Evolutionary conservation across 2,888 invertebrate species (phyloP).

Genomic region (Hyppa rectilinea): DNA sequence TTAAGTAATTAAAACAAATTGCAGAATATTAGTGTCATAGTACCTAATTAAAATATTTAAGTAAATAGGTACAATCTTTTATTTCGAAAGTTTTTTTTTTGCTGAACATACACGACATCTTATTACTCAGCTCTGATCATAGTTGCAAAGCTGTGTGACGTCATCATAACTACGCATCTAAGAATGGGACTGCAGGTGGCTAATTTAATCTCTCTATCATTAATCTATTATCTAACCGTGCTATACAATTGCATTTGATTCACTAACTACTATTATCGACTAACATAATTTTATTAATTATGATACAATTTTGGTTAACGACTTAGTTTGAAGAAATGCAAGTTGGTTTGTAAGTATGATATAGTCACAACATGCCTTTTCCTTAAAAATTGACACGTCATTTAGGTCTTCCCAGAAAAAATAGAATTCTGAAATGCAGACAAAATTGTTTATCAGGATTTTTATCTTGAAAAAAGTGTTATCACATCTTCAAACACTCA

Average conservation of each 20-base stretch:
- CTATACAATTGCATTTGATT: conserved; percentile 19
- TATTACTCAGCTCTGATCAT: not conserved
- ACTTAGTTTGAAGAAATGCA: conserved; percentile 43
- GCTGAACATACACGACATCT: not conserved
- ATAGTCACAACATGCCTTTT: not conserved
- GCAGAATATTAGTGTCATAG: not conserved
- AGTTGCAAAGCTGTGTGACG: conserved; percentile 30
- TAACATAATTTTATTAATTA: not conserved
- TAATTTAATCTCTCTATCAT: too few relatives aligned
- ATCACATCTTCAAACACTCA: conserved; percentile 22
- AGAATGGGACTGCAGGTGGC: conserved; percentile 24
- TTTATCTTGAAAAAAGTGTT: conserved; percentile 22
- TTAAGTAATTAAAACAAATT: not conserved
- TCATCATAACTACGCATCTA: conserved; percentile 21
- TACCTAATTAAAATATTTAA: not conserved
- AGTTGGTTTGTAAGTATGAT: conserved; percentile 11
- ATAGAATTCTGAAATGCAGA: not conserved
- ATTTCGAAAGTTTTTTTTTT: not conserved
- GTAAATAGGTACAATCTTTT: not conserved
- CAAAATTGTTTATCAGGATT: not conserved
- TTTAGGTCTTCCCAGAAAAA: not conserved
- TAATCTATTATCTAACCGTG: conserved; percentile 10
- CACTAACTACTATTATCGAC: conserved; percentile 35
- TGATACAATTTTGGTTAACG: conserved; percentile 22
- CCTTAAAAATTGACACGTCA: not conserved